Base-by-base conservation (phyloP, 2,888 invertebrate genomes). In the Eubasilissa splendida region DNA sequence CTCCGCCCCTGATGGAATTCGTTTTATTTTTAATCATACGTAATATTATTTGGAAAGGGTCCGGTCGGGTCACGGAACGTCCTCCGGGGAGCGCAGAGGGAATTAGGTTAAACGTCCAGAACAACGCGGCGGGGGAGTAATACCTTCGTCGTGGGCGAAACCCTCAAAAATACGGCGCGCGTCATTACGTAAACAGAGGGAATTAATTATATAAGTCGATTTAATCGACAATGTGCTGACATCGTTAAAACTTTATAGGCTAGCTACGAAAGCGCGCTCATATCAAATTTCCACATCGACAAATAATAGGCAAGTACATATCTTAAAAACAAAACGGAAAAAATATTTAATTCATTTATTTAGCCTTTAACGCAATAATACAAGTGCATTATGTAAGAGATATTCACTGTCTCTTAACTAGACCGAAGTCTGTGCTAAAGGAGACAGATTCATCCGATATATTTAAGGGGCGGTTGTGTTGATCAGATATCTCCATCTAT, bases 61-160 rank as follows among this genome's bases (percentile, higher is more conserved):
- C 42, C 71, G 58, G 58, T 7, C 70, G 52, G 50, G 31, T 33
- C 71, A 42, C 71, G 71, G 31, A 71, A 56, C 68, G 14, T 14
- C 56, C 85, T 86, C 85, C 86, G 86, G 78, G 86, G 86, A 86
- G 84, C 86, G 86, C 87, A 87, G 88, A 88, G 88, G 88, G 87
- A 88, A 88, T 89, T 86, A 87, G 85, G 84, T 71, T 66, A 71
- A 79, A 77, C 58, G 59, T 53, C 54, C 56, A 12, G 74, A 66
- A 76, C 65, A 68, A 59, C 70, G 53, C 71, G 73, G 50, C 71
- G 63, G 50, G 77, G 70, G 58, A 56, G 65, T 22, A 71, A 66
- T 56, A 53, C 54, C 56, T 71, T 54, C 42, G 56, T 58, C 71
- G 33, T 56, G 71, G 58, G n/a, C 71, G 71, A 73, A 71, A 73